Percentiles rank a stretch among this genome's conserved stretches.
Conservation (phyloP, 2,888 invertebrate species). For the Oasisia sp. region DNA sequence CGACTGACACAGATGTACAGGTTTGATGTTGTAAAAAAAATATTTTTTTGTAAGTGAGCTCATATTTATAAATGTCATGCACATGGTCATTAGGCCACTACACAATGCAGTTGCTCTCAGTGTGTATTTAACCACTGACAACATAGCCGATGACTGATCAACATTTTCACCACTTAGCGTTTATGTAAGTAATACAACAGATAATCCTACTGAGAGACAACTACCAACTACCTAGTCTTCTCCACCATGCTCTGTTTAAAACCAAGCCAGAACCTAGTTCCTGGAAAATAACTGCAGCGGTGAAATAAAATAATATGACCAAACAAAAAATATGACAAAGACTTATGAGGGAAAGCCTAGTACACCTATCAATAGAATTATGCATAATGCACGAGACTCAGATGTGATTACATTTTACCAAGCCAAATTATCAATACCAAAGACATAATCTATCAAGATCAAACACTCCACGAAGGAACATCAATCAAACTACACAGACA, state of each 20-base stretch:
- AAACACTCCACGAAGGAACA: background rate
- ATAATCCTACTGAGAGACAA: background rate
- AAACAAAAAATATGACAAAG: background rate
- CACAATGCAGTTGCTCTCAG: background rate
- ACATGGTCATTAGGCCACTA: background rate
- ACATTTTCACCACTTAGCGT: background rate
- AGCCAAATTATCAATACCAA: slow-evolving; percentile 5
- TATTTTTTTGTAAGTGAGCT: background rate
- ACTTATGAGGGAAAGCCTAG: background rate
- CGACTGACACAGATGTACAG: background rate
- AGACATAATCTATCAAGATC: slow-evolving; percentile 5
- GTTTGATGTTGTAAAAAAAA: background rate
- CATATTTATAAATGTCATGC: too few species aligned
- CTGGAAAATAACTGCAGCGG: background rate
- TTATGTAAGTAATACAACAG: background rate
- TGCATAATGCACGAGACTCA: background rate
- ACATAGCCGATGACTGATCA: background rate
- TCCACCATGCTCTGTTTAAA: background rate
- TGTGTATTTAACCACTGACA: background rate
- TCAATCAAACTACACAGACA: background rate
- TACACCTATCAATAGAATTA: slow-evolving; percentile 1
- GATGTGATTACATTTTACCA: slow-evolving; percentile 13
- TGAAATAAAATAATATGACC: background rate
- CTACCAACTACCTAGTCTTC: background rate
- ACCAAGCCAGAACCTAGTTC: background rate